Evolutionary conservation across 2,888 invertebrate genomes (phyloP), one percentile per base, ranked within the genome.

Genomic region (Drosophila mulleri): DNA sequence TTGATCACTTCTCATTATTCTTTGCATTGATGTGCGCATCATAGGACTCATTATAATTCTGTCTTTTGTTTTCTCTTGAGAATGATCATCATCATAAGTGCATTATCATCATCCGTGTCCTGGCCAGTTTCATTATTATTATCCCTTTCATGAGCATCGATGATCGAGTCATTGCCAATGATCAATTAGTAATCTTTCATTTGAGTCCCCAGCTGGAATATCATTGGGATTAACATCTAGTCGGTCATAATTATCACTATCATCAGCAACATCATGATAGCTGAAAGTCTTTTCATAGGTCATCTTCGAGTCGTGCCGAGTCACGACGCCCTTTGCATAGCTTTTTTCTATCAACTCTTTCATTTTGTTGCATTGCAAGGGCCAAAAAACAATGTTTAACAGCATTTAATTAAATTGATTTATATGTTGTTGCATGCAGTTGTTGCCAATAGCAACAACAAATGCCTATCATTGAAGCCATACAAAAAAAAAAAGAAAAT

Each of bases 361-460:
- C 20, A 16, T 39, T 41, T 29, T 29, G 48, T 48, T 48, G 48
- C 3, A 32, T 26, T 12, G 9, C 47, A 39, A 16, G 29, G 18
- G 8, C n/a, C 18, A 35, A 32, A 26, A 67, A 59, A 47, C 68
- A 63, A 47, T 37, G 44, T 66, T 79, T 59, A 85, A 73, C 64
- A 64, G 62, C 80, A 67, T 83, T 82, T 86, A 77, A 83, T 83
- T 80, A 68, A 72, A 83, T 86, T 86, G 81, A 82, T 83, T 82
- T 83, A 83, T 86, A 52, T 77, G 59, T 67, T 57, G 57, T 61
- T 58, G 41, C 42, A 45, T 65, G 60, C 54, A 62, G 45, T 64
- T 73, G 48, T 45, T 56, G 63, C 20, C 41, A 39, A 42, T 50
- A 59, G 39, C 71, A 42, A 32, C 64, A 52, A 39, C 45, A 37